Evolutionary conservation across 2,888 invertebrate genomes (phyloP), one percentile per base, ranked within the genome.

Genomic region (Selenia dentaria): DNA sequence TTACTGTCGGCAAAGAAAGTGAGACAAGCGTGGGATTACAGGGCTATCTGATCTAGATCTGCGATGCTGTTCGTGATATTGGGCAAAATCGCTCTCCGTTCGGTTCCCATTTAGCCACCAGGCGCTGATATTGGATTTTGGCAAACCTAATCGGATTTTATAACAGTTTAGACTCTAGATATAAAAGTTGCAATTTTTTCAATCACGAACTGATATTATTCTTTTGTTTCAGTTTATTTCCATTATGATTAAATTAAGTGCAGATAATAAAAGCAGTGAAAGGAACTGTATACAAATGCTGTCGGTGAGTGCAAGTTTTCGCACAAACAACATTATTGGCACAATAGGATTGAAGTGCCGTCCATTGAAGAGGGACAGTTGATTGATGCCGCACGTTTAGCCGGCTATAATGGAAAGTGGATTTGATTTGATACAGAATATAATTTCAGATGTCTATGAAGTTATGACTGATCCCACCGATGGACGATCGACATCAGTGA

Each of bases 1-100:
- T 36, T 49, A 55, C 62, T 61, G 58, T 64, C 70, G 70, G 62
- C 61, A 66, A 74, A 66, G 76, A 82, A 83, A 81, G 78, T 78
- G 67, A 74, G 67, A 61, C 72, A 60, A 71, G 70, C 82, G 83
- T 83, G 82, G 79, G 83, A 79, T 73, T 70, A 63, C 63, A 66
- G 63, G 68, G 69, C 65, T 69, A 75, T 78, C 72, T 71, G 71
- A 64, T 59, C 68, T 62, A 68, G 64, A 71, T 74, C 65, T 57
- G 33, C 43, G 57, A 66, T 63, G 45, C 25, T 18, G 45, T 46
- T 42, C 49, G 34, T 51, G 54, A 54, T 63, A 57, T 52, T 56
- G 49, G 53, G 31, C 55, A 67, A 73, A 67, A 54, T 43, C 53
- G 63, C 5, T 63, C 4, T 16, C 57, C 52, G 51, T 42, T 57